These are phyloP conservation scores for Trissoscelio sp. DNA, from an alignment of 2,888 invertebrate species.

Conservation along the genomic window DNA sequence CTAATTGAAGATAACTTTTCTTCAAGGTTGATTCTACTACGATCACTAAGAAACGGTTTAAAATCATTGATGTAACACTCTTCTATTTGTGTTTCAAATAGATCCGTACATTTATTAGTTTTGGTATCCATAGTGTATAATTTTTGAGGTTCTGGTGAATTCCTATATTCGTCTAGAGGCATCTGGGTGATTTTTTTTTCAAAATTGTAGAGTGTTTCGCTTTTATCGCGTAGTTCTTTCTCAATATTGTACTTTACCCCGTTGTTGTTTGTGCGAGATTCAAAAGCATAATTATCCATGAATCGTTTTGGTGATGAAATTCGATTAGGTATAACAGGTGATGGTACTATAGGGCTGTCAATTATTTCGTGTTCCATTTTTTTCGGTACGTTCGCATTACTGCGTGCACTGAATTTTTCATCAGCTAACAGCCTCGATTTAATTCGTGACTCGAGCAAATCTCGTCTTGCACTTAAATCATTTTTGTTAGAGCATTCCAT, in stretches of 20 bases:
- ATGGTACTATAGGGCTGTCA: slow-evolving; percentile 81
- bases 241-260: slow-evolving; percentile 82
- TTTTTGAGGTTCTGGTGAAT: slow-evolving; percentile 74
- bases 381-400: slow-evolving; percentile 74
- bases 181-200: slow-evolving; percentile 84
- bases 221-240: slow-evolving; percentile 82
- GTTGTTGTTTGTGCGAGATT: slow-evolving; percentile 80
- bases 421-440: slow-evolving; percentile 86
- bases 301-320: slow-evolving; percentile 80
- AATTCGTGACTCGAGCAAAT: slow-evolving; percentile 90
- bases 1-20: slow-evolving; percentile 71
- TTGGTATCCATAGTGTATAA: slow-evolving; percentile 80
- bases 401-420: slow-evolving; percentile 78
- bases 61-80: slow-evolving; percentile 77
- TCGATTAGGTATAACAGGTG: slow-evolving; percentile 79
- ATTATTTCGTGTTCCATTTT: slow-evolving; percentile 80
- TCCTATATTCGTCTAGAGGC: slow-evolving; percentile 84
- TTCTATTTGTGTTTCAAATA: slow-evolving; percentile 80
- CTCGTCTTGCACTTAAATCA: slow-evolving; percentile 89
- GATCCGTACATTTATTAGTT: slow-evolving; percentile 80
- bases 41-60: slow-evolving; percentile 78
- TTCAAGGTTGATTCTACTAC: slow-evolving; percentile 76
- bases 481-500: slow-evolving; percentile 68
- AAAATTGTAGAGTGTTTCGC: slow-evolving; percentile 81
- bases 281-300: slow-evolving; percentile 80